Conservation (phyloP, 2,797 vertebrate genomes). For the Apogon hyalosoma region DNA sequence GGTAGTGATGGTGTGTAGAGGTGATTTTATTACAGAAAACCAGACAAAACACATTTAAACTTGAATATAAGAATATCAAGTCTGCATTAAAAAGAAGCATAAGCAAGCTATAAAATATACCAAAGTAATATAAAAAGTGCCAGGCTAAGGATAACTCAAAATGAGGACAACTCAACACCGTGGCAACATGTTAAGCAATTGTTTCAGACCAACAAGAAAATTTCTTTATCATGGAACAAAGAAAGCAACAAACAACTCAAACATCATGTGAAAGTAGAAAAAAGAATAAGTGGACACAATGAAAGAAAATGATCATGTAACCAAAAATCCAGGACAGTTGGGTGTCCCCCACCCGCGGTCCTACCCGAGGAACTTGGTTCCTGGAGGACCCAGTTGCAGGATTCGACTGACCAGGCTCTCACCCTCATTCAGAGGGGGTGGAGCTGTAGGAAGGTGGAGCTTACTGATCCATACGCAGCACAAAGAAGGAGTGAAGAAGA, state of each 20-base stretch:
- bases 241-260: slow-evolving; percentile 7
- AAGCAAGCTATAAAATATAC: slow-evolving; percentile 6
- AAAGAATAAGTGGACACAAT: slow-evolving; percentile 48
- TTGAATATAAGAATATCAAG: slow-evolving; percentile 15
- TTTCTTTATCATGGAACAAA: slow-evolving; percentile 12
- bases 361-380: slow-evolving; percentile 99
- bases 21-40: not conserved
- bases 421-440: slow-evolving; percentile 99
- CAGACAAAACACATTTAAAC: slow-evolving; percentile 3
- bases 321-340: slow-evolving; percentile 85
- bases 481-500: slow-evolving; percentile 73
- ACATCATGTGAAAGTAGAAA: slow-evolving; percentile 21
- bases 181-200: not conserved
- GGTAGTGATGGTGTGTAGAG: not conserved
- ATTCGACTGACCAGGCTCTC: slow-evolving; percentile 99
- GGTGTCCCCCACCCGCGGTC: slow-evolving; percentile 84
- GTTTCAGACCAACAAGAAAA: slow-evolving; percentile 6
- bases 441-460: slow-evolving; percentile 99
- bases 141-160: no score
- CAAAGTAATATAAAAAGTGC: no score
- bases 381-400: slow-evolving; percentile 99
- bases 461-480: slow-evolving; percentile 93
- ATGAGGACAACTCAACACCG: slow-evolving; percentile 28
- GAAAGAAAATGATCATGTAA: slow-evolving; percentile 71
- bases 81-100: slow-evolving; percentile 32